Base-by-base conservation (phyloP, 2,797 vertebrate genomes). In the Numenius phaeopus region DNA sequence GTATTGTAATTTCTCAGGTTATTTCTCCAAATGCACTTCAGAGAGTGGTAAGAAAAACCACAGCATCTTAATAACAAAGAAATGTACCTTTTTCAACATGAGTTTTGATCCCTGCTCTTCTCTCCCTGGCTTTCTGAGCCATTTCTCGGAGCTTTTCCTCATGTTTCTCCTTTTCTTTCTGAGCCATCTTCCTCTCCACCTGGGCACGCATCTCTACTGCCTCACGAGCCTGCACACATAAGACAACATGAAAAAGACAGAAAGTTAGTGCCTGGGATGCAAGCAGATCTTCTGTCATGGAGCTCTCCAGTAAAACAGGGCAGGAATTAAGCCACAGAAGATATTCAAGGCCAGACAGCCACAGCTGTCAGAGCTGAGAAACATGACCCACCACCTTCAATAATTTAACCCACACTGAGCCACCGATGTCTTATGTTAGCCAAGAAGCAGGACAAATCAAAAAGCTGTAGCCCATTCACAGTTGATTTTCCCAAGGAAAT, bases 191-290 rank as follows among this genome's bases (percentile, higher is more conserved):
- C 97, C 99, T 99, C 95, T 99, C 99, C 46, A 99, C 99, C 92
- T 99, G 99, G n/a, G 99, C 99, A 96, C 99, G 98, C 99, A 99
- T 99, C 98, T 99, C 99, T 88, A 99, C 99, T 4, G 99, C 99
- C 95, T 99, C 99, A 87, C 99, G 98, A 97, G 99, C 99, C 99
- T 99, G 80, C 67, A 93, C 12, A 82, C 49, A 0, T 16, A 66
- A 70, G 18, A 66, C 24, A 58, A 0, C 5, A 32, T 90, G 88
- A 89, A 64, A 80, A 66, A 54, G 17, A 40, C 27, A 85, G 27
- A 42, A 86, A 85, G 32, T 1, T 18, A 71, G 9, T 32, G 73
- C 19, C 20, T 44, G 24, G 8, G 21, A 87, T 42, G 55, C 42
- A 78, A 42, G 22, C 27, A 85, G 4, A 70, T 46, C 32, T 69